Base-by-base conservation (phyloP, 2,113 vertebrate species). In the Hypomesus transpacificus region DNA sequence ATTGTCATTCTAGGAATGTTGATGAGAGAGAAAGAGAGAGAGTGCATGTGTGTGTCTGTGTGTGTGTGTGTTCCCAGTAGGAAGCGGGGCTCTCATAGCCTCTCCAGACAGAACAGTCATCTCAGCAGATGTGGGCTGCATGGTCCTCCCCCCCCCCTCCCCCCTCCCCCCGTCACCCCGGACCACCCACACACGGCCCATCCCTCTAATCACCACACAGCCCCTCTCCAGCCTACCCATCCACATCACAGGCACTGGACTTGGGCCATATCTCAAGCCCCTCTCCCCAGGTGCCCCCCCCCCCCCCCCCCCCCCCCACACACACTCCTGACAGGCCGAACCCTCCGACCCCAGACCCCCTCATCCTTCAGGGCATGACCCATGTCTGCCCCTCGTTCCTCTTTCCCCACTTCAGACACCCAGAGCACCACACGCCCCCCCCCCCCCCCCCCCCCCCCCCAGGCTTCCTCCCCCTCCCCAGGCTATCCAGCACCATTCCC, bases 221-320 rank as follows among this genome's bases (percentile, higher is more conserved):
- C 61, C 20, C 51, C 16, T 28, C 60, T 57, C 64, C 24, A 60
- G 28, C 58, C 46, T 16, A 11, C 8, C 51, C 21, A 77, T 78
- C 79, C 24, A 20, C 9, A 13, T 24, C 22, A 7, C 81, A 80
- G 79, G 76, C 77, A 67, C 28, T 73, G 53, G 70, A n/a, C 26
- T 74, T 69, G 69, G 71, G 69, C 73, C 75, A 73, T 64, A 80
- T 64, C 66, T 82, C 68, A 77, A 60, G 39, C 39, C 39, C 39
- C 39, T 46, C 7, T 13, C 39, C 39, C 39, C 39, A 46, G 39
- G 39, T 46, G 9, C 39, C 39, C 9, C 39, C 39, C 39, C 24
- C 24, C 24, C 24, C 24, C 24, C 31, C 1, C 31, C 7, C 7
- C n/a, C n/a, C n/a, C n/a, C n/a, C n/a, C n/a, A n/a, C n/a, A n/a